A percentile compares a stretch with the other conserved stretches of the same genome.
Evolutionary conservation across 2,888 invertebrate genomes (phyloP).

Genomic region (Mylabris sibirica): DNA sequence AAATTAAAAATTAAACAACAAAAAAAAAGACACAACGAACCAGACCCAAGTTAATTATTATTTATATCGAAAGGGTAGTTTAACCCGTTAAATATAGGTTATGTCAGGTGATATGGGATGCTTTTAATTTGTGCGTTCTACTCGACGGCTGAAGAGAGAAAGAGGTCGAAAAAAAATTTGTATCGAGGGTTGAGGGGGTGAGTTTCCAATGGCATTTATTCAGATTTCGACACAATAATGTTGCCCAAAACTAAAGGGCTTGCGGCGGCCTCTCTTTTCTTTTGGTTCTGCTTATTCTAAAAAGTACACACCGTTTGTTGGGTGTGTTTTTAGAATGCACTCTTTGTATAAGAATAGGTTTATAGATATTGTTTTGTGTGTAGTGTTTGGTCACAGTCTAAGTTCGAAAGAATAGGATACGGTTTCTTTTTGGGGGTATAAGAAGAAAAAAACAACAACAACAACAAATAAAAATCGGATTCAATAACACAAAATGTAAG

Average conservation of each 20-base stretch:
- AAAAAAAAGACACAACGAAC: slow-evolving; percentile 22
- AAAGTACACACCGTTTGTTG: neutral
- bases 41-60: slow-evolving; percentile 26
- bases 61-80: slow-evolving; percentile 25
- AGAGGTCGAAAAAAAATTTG: neutral
- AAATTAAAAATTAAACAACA: neutral
- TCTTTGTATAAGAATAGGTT: neutral
- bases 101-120: neutral
- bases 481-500: slow-evolving; percentile 57
- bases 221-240: slow-evolving; percentile 38
- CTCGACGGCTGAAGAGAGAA: too few relatives aligned
- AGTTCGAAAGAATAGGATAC: slow-evolving; percentile 33
- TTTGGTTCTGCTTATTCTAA: neutral
- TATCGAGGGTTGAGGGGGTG: neutral
- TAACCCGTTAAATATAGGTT: slow-evolving; percentile 23
- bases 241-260: slow-evolving; percentile 52
- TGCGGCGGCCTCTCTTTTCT: slow-evolving; percentile 43
- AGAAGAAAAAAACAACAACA: neutral
- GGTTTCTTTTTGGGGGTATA: neutral
- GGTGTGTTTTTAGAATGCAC: neutral
- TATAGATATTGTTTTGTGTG: neutral
- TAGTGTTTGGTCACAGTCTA: slow-evolving; percentile 40
- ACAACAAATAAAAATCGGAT: slow-evolving; percentile 57
- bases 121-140: neutral
- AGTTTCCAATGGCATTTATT: neutral